These are phyloP conservation scores for Perithous albicinctus DNA, from an alignment of 2,888 invertebrate genomes.

Conservation along the genomic window DNA sequence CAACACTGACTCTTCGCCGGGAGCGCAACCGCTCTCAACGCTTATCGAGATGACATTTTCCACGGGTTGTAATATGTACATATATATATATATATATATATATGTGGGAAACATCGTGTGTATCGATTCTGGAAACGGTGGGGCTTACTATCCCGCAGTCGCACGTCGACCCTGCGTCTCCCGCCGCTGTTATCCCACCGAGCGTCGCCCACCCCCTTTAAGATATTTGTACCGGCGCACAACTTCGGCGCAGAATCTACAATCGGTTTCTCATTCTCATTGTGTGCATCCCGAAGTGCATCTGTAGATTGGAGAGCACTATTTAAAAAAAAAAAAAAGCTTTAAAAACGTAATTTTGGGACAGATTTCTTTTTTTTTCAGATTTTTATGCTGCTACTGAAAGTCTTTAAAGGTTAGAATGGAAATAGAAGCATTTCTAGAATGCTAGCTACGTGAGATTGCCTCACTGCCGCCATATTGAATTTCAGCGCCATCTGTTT, in stretches of 20 bases:
- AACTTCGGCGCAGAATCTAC: slow-evolving; percentile 50
- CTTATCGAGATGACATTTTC: slow-evolving; percentile 67
- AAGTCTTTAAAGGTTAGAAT: no score
- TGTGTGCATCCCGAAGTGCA: slow-evolving; percentile 18
- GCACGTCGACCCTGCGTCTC: slow-evolving; percentile 68
- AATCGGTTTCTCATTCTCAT: slow-evolving; percentile 39
- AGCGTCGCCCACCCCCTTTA: slow-evolving; percentile 27
- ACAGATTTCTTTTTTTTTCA: no score
- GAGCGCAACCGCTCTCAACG: slow-evolving; percentile 37
- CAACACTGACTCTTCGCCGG: slow-evolving; percentile 43
- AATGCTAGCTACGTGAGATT: no score
- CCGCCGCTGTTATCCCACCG: slow-evolving; percentile 53
- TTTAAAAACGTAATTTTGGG: no score
- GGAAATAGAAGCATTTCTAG: no score
- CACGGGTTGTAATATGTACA: slow-evolving; percentile 50
- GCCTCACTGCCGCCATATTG: no score
- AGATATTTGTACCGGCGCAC: slow-evolving; percentile 45
- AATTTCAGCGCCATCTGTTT: no score
- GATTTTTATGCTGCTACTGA: no score
- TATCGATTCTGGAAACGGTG: slow-evolving; percentile 69
- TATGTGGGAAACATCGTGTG: slow-evolving; percentile 64
- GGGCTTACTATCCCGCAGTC: slow-evolving; percentile 71
- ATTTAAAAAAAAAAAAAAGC: neutral
- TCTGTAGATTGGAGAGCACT: neutral
- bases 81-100: no score